Evolutionary conservation across 1,140 invertebrate genomes (phyloP).

Genomic region (Himalopsyche phryganea): DNA sequence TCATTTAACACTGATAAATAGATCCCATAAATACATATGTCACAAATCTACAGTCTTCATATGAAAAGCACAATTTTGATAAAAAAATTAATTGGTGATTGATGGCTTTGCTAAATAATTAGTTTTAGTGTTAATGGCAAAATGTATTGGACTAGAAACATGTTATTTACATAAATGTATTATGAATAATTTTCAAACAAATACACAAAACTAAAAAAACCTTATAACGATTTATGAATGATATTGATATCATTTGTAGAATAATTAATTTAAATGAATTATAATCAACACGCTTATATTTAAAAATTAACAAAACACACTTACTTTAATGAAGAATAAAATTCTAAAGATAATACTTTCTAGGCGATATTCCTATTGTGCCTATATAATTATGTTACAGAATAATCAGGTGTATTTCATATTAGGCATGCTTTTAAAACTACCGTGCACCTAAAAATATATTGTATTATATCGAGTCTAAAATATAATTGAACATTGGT

Average conservation of each 20-base stretch:
- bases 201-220: neutral
- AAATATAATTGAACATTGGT: too few relatives aligned
- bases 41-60: slow-evolving; percentile 16
- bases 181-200: neutral
- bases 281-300: too few relatives aligned
- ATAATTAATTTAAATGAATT: too few relatives aligned
- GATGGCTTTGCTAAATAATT: too few relatives aligned
- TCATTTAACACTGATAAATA: slow-evolving; percentile 13
- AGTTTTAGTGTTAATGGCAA: slow-evolving; percentile 22
- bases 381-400: too few relatives aligned
- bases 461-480: too few relatives aligned
- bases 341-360: neutral
- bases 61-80: neutral
- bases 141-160: slow-evolving; percentile 32
- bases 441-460: too few relatives aligned
- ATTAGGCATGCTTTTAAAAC: too few relatives aligned
- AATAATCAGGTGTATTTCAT: too few relatives aligned
- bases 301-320: too few relatives aligned
- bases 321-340: too few relatives aligned
- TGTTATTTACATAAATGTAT: slow-evolving; percentile 24
- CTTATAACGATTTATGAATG: neutral
- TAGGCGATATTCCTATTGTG: neutral
- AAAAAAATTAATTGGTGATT: too few relatives aligned
- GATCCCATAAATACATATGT: neutral
- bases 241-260: neutral